phyloP scores from a whole-genome alignment of 2,797 vertebrate species.

The Phrynocephalus forsythii region DNA sequence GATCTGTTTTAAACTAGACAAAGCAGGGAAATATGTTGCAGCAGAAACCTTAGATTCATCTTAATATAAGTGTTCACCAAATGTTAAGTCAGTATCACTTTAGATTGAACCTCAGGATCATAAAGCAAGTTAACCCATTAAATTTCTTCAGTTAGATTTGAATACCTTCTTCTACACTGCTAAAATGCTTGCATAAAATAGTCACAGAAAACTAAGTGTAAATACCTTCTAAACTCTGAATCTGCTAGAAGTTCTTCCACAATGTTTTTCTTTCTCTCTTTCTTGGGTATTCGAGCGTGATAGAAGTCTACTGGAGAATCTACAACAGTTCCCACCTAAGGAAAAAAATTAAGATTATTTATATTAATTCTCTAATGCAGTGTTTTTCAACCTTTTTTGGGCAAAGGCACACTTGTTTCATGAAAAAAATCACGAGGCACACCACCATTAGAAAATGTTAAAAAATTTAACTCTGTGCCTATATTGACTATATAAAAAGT shows the following conservation, averaged over 20 bases:
- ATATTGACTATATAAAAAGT: no score
- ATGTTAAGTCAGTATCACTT: neutral
- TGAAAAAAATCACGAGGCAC: no score
- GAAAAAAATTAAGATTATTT: slow-evolving; percentile 40
- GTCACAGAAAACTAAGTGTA: slow-evolving; percentile 21
- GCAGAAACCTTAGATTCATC: neutral
- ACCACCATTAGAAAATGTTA: no score
- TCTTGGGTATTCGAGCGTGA: slow-evolving; percentile 94
- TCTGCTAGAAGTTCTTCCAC: slow-evolving; percentile 95
- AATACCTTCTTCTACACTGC: neutral
- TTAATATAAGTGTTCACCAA: neutral
- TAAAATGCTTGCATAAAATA: neutral
- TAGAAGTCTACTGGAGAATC: slow-evolving; percentile 94
- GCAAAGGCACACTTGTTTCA: no score
- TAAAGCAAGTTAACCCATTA: neutral
- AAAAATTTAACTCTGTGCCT: no score
- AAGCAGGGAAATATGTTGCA: neutral
- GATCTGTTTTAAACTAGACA: neutral
- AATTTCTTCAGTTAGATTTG: neutral
- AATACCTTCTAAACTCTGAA: slow-evolving; percentile 94
- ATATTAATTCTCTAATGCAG: no score
- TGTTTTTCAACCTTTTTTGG: no score
- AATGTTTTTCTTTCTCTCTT: slow-evolving; percentile 93
- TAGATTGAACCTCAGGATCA: neutral
- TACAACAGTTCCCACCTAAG: slow-evolving; percentile 90